Conservation (phyloP, 2,888 invertebrate genomes). For the Parascotia fuliginaria region DNA sequence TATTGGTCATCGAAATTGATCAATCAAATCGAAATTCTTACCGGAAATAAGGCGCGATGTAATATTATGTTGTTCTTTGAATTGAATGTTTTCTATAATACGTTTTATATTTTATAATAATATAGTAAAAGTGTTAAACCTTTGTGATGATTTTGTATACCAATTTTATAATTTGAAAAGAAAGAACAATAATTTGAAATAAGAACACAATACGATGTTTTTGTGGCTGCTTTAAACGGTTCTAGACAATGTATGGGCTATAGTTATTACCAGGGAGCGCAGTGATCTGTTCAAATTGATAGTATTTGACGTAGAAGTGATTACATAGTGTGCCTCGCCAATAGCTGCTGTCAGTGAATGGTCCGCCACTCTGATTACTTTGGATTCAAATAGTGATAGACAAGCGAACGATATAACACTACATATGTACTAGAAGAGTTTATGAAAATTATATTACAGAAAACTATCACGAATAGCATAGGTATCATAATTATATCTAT, state of each 20-base stretch:
- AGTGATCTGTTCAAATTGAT: slow-evolving; percentile 35
- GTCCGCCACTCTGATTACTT: slow-evolving; percentile 61
- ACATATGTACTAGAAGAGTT: slow-evolving; percentile 27
- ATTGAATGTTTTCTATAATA: slow-evolving; percentile 70
- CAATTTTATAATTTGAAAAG: too few species aligned
- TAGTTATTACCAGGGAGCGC: slow-evolving; percentile 29
- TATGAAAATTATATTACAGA: too few species aligned
- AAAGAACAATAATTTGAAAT: too few species aligned
- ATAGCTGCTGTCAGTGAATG: slow-evolving; percentile 52
- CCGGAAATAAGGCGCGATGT: slow-evolving; percentile 83
- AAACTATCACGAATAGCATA: too few species aligned
- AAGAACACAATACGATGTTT: too few species aligned
- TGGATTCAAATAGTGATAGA: slow-evolving; percentile 62
- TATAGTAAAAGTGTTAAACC: slow-evolving; percentile 41
- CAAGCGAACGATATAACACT: slow-evolving; percentile 39
- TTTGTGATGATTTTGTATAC: slow-evolving; percentile 9
- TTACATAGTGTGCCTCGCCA: slow-evolving; percentile 43
- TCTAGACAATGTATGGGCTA: slow-evolving; percentile 19
- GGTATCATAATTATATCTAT: too few species aligned
- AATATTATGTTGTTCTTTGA: slow-evolving; percentile 68
- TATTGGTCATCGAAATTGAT: slow-evolving; percentile 84
- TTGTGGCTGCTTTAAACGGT: too few species aligned
- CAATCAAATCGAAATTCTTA: slow-evolving; percentile 82
- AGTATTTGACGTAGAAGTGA: slow-evolving; percentile 43
- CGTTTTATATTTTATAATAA: slow-evolving; percentile 33